A percentile compares a stretch with the other conserved stretches of the same genome.
phyloP scores from a whole-genome alignment of 2,113 vertebrate genomes.

The Syngnathus typhle region DNA sequence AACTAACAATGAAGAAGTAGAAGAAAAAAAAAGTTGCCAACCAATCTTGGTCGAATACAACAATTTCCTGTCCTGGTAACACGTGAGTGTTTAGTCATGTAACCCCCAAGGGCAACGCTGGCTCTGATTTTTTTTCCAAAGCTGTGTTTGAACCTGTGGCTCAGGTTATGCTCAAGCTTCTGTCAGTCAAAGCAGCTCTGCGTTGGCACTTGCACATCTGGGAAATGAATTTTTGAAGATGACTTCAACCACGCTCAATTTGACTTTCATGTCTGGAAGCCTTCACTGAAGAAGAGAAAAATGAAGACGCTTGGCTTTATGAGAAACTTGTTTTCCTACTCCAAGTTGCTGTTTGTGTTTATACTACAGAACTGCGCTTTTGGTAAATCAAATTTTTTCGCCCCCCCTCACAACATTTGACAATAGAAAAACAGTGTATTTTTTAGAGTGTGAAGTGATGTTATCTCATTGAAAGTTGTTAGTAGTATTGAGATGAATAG shows the following conservation, averaged over 20 bases:
- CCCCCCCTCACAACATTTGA: too few species aligned
- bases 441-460: neutral
- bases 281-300: neutral
- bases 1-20: too few species aligned
- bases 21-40: too few species aligned
- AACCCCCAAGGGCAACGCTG: neutral
- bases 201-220: conserved; percentile 3
- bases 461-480: neutral
- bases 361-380: neutral
- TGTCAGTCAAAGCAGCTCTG: conserved; percentile 8
- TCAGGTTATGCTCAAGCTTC: conserved; percentile 2
- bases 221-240: conserved; percentile 5
- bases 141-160: neutral
- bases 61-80: conserved; percentile 1
- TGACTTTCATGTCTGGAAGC: neutral
- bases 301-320: neutral
- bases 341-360: neutral
- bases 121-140: neutral
- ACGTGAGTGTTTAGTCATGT: neutral
- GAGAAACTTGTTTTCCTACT: neutral
- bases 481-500: conserved; percentile 1
- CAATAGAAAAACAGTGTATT: neutral
- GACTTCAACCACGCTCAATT: neutral
- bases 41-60: neutral
- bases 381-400: too few species aligned